Base-by-base conservation (phyloP, 2,888 invertebrate species). In the Dinocampus coccinellae region DNA sequence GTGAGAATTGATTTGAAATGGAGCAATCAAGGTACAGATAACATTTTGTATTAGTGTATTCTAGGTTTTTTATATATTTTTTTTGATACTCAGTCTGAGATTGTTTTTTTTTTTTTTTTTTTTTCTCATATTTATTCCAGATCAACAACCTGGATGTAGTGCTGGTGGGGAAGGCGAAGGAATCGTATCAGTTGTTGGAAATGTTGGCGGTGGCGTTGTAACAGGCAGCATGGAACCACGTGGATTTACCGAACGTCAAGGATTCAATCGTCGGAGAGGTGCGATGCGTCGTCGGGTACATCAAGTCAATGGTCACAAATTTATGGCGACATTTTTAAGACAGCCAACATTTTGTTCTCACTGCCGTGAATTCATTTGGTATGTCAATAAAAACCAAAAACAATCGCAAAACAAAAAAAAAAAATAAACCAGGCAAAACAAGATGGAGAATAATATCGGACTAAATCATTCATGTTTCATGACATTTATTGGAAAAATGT, bases 271-370 rank as follows among this genome's bases (percentile, higher is more conserved):
- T 78, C 93, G 99, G 73, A 94, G 99, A 75, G 99, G 98, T 77
- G 99, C 99, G 77, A 97, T 99, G 97, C 93, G 99, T 74, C 92
- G 99, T 76, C 93, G 98, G 82, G 97, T 99, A 81, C 99, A 99
- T 90, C 97, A 99, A 91, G 94, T 93, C 83, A 98, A 96, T 89
- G 99, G 98, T 61, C 99, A 99, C 91, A 99, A 99, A 90, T 99
- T 99, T 90, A 99, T 99, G 99, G 99, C 99, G 78, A 98, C 99
- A 77, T 98, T 97, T 90, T 92, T 99, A 83, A 92, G 97, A 66
- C 99, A 99, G 89, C 99, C 99, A 79, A 99, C 99, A 81, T 99
- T 99, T 91, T 99, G 99, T 92, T 98, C 98, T 86, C 97, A 98
- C 90, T 99, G 99, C 90, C 93, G 95, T 81, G 98, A 98, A 90